phyloP scores from a whole-genome alignment of 2,113 vertebrate genomes.

The Zosterops hypoxanthus region DNA sequence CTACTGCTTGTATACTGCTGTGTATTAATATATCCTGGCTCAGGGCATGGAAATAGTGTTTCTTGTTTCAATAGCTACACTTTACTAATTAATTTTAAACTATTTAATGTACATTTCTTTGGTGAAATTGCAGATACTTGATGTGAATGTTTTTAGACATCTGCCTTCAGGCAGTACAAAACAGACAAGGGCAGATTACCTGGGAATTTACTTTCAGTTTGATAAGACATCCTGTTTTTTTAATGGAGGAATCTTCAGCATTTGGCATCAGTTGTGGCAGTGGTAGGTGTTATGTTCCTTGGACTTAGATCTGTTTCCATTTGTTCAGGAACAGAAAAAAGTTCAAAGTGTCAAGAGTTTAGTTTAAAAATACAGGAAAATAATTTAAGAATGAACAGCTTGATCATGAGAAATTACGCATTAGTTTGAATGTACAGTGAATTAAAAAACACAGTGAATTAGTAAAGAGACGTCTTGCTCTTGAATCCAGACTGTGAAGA shows the following conservation, averaged over 20 bases:
- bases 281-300: not conserved
- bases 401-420: not conserved
- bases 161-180: not conserved
- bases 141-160: not conserved
- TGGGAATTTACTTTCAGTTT: not conserved
- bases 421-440: not conserved
- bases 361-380: not conserved
- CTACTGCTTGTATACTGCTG: not conserved
- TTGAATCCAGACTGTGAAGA: not conserved
- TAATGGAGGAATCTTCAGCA: not conserved
- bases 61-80: not conserved
- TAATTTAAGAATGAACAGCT: not conserved
- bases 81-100: not conserved
- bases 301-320: not conserved
- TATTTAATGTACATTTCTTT: not conserved
- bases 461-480: not conserved
- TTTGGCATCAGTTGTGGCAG: rapidly evolving
- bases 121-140: not conserved
- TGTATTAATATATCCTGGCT: not conserved
- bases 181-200: not conserved
- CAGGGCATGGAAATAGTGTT: not conserved
- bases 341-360: not conserved
- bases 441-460: not conserved
- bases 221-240: not conserved
- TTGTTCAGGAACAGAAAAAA: not conserved